Evolutionary conservation across 2,888 invertebrate species (phyloP), one percentile per base, ranked within the genome.

Genomic region (Agonum fuliginosum): DNA sequence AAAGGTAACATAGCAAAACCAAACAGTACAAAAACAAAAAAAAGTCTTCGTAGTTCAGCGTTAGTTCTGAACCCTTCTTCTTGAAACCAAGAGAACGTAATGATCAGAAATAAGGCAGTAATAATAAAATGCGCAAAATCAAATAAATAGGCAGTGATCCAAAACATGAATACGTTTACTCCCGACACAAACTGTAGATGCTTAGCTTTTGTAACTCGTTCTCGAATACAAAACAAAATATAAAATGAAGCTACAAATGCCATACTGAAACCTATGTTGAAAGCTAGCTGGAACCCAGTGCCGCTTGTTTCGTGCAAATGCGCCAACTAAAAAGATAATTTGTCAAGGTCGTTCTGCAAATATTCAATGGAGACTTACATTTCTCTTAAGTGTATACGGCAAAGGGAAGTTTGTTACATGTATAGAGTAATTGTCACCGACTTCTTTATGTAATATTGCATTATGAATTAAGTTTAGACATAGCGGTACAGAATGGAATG

Each of bases 121-220:
- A 92, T 77, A 1, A 91, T 81, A 85, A 91, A 93, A 85, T 91
- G 91, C 3, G 90, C 73, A 85, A 92, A 89, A 86, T 94, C 93
- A 87, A 92, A 94, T 0, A 93, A 62, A 8, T 92, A 90, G 0
- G 92, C 90, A 0, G 92, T 89, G 1, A 89, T 82, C 95, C 95
- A 96, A 86, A 92, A 91, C 3, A 91, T 89, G 0, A 87, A 84
- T 0, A 92, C 90, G 78, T 90, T 89, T 0, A 93, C 89, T 0
- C 95, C 94, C 1, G 94, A 92, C 0, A 94, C 92, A 80, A 91
- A 90, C 83, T 94, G 94, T 27, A 94, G 86, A 65, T 93, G 89
- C 82, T 94, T 93, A 0, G 93, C 90, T 62, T 93, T 91, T 41
- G 88, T 89, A 2, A 90, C 86, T 12, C 93, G 89, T 84, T 95